phyloP scores from a whole-genome alignment of 1,140 invertebrate species.

The Bombyx mandarina region DNA sequence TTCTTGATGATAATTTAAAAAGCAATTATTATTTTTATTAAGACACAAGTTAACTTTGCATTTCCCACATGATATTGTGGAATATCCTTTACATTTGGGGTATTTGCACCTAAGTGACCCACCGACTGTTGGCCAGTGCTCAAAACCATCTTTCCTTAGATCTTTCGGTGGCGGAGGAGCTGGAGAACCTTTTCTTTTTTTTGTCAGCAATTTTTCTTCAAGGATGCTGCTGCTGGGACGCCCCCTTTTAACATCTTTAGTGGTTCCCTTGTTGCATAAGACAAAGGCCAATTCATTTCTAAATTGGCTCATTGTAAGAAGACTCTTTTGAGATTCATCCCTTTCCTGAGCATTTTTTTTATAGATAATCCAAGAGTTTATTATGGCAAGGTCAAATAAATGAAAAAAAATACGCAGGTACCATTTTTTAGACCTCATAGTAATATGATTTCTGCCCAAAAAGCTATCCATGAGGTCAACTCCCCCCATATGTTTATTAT shows the following conservation, averaged over 20 bases:
- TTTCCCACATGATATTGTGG: conserved; percentile 26
- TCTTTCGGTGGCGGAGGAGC: conserved; percentile 20
- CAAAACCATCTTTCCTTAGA: conserved; percentile 28
- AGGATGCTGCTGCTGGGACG: conserved; percentile 21
- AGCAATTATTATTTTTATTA: conserved; percentile 37
- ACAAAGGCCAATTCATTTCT: conserved; percentile 29
- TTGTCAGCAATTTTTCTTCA: conserved; percentile 23
- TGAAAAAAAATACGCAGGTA: conserved; percentile 37
- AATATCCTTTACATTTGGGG: conserved; percentile 32
- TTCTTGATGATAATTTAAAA: conserved; percentile 30
- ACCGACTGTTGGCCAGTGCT: conserved; percentile 29
- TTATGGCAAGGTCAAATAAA: conserved; percentile 32
- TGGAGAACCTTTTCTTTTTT: conserved; percentile 27
- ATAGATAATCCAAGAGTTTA: conserved; percentile 37
- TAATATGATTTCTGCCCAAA: conserved; percentile 47
- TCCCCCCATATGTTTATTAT: conserved; percentile 41
- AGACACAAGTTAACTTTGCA: conserved; percentile 27
- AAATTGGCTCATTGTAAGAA: conserved; percentile 29
- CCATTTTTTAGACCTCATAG: conserved; percentile 38
- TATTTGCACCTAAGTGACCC: conserved; percentile 25
- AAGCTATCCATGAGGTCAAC: conserved; percentile 59
- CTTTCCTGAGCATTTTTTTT: conserved; percentile 29
- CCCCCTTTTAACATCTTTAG: conserved; percentile 27
- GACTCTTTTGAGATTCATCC: conserved; percentile 19
- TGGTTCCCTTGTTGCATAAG: conserved; percentile 24